These are phyloP conservation scores for Tinamus major DNA, from an alignment of 2,797 vertebrate species.

Conservation along the genomic window DNA sequence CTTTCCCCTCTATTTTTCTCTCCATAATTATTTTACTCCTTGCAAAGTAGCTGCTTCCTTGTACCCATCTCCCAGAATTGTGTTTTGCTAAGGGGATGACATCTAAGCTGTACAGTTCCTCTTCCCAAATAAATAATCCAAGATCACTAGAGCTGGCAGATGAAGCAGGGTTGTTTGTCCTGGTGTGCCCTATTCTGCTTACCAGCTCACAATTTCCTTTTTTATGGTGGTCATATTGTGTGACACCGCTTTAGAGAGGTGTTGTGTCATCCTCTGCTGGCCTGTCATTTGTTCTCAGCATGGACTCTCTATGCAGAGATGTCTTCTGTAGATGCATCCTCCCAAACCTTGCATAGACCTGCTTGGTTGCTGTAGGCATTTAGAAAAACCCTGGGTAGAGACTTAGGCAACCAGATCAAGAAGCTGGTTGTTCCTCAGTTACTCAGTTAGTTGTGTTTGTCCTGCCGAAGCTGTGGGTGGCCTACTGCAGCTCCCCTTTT, in stretches of 20 bases:
- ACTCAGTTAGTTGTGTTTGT: neutral
- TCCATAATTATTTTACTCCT: neutral
- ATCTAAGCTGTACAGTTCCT: neutral
- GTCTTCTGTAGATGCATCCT: neutral
- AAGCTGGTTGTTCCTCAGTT: neutral
- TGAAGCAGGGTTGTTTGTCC: neutral
- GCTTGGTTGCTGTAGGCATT: neutral
- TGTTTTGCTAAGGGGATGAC: neutral
- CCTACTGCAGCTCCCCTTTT: neutral
- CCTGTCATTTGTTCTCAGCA: neutral
- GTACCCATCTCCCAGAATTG: neutral
- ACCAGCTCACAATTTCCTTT: neutral
- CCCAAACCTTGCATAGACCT: neutral
- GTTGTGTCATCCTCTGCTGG: neutral
- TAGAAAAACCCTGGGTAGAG: neutral
- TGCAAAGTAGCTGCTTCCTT: neutral
- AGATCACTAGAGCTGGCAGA: neutral
- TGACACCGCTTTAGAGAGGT: neutral
- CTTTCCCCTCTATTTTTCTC: neutral
- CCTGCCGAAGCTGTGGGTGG: neutral
- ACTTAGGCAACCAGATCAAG: neutral
- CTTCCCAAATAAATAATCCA: neutral
- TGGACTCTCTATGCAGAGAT: neutral
- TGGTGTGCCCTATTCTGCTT: neutral
- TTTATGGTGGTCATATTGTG: rapidly evolving